Evolutionary conservation across 2,888 invertebrate species (phyloP), one percentile per base, ranked within the genome.

Genomic region (Eupithecia abbreviata): DNA sequence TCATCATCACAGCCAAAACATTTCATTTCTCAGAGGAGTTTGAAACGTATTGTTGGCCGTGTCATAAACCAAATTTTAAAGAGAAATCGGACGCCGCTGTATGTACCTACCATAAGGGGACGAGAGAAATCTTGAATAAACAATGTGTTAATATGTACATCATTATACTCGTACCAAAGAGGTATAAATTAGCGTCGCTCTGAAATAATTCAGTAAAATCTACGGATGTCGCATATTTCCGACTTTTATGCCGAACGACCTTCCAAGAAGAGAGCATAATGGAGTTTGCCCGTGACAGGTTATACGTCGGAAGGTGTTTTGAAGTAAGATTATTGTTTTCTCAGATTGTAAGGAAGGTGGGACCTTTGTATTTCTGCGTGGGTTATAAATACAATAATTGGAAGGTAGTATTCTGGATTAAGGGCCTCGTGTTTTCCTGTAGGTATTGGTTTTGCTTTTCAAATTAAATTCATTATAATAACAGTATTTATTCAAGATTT

Each of bases 201-300:
- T 18, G 47, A 4, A 68, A 68, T 47, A 68, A 43, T 47, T 68
- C 30, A 69, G 47, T n/a, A 6, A 49, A 47, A 49, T 47, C 47
- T 30, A 30, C 47, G 47, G 45, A 69, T 45, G 10, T 47, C 30
- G n/a, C 47, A 30, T 6, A 69, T 49, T 66, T 49, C 45, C 74
- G 51, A 65, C 65, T 77, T 65, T 68, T 67, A 71, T 71, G 67
- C 47, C 30, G 13, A 10, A 13, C 62, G 41, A 66, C 67, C 68
- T 68, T 42, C 55, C n/a, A 68, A 45, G 49, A 58, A 41, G 43
- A 71, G 71, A 72, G 58, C 74, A 62, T 78, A 78, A 75, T 78
- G 71, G 76, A 65, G 73, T 75, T 71, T 78, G 78, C 45, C 47
- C 10, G 9, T 76, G 78, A 76, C 76, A 78, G 68, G 71, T 55